These are phyloP conservation scores for Drosophila multiciliata DNA, from an alignment of 2,888 invertebrate genomes.

Conservation along the genomic window DNA sequence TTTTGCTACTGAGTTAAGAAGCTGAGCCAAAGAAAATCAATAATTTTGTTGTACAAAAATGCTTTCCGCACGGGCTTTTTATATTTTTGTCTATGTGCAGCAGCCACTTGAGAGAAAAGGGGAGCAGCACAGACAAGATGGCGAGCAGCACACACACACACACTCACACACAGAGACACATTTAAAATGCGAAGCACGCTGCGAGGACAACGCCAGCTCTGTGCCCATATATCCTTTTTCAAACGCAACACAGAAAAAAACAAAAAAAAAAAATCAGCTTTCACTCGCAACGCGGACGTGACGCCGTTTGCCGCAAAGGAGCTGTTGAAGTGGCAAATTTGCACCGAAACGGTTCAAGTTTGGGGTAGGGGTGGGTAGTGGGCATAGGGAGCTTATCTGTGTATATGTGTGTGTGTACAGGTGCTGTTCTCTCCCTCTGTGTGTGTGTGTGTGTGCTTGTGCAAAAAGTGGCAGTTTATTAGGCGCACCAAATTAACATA, in stretches of 20 bases:
- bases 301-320: conserved; percentile 82
- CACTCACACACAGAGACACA: conserved; percentile 13
- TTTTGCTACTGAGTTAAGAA: not conserved
- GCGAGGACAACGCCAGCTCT: conserved; percentile 70
- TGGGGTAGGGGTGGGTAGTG: not conserved
- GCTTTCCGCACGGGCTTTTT: conserved; percentile 34
- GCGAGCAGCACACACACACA: conserved; percentile 40
- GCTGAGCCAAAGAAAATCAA: conserved; percentile 56
- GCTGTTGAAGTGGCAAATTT: conserved; percentile 85
- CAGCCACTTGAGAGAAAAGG: conserved; percentile 56
- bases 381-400: not conserved
- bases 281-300: conserved; percentile 75
- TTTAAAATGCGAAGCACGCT: conserved; percentile 72
- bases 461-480: conserved; percentile 79
- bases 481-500: conserved; percentile 79
- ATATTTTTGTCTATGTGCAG: conserved; percentile 24
- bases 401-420: not conserved
- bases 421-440: not conserved
- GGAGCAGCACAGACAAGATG: conserved; percentile 55
- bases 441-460: conserved; percentile 7
- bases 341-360: conserved; percentile 26
- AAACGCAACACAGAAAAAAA: conserved; percentile 34
- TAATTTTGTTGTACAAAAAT: conserved; percentile 49
- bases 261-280: conserved; percentile 56
- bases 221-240: conserved; percentile 79